Evolutionary conservation across 64 coral and sea anemone species (phyloP).

Genomic region (Montipora capricornis): DNA sequence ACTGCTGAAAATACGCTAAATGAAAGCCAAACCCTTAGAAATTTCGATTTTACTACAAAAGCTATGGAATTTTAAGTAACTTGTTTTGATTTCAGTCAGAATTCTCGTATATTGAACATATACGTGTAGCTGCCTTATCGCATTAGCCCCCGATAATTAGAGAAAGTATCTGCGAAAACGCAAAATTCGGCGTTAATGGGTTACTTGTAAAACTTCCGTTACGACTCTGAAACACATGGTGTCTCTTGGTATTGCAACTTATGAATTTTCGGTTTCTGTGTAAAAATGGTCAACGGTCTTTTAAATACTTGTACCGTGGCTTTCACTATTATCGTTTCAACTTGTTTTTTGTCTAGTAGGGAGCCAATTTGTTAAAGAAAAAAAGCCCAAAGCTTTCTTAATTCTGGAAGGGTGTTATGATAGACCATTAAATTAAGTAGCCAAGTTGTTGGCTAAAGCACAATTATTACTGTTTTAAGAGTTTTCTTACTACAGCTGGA

Average conservation of each 20-base stretch:
- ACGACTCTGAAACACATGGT: neutral
- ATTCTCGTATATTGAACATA: constrained; percentile 24
- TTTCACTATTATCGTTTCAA: no score
- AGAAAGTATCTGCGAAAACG: neutral
- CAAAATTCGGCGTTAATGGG: constrained; percentile 13
- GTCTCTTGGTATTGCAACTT: neutral
- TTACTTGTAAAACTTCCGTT: neutral
- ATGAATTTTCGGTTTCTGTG: neutral
- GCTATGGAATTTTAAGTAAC: neutral
- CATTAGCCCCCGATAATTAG: neutral
- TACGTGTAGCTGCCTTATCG: neutral
- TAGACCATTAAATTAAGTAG: no score
- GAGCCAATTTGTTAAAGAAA: no score
- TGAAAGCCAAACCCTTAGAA: neutral
- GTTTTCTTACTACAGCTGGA: no score
- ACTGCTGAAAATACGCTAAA: neutral
- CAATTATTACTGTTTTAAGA: no score
- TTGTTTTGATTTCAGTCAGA: neutral
- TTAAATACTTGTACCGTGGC: no score
- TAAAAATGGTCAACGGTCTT: neutral
- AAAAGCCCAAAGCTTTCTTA: no score
- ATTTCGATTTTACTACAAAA: neutral
- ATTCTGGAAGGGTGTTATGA: no score
- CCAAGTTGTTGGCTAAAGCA: no score
- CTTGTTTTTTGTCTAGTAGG: no score